Base-by-base conservation (phyloP, 2,888 invertebrate genomes). In the Periphyllus acericola region DNA sequence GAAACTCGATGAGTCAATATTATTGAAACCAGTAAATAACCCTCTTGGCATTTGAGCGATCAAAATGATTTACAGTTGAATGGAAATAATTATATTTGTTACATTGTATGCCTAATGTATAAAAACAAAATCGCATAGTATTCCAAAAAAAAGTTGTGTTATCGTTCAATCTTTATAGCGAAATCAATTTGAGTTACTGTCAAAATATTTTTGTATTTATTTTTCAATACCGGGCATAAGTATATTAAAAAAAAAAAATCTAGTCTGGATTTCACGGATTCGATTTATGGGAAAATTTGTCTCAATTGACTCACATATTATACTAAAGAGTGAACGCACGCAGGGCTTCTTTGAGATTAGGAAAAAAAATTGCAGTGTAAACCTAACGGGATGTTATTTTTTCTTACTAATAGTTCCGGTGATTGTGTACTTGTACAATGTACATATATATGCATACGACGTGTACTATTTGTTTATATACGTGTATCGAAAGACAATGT, bases 401-500 rank as follows among this genome's bases (percentile, higher is more conserved):
- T 52, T n/a, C 25, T 46, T 29, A 74, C 40, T 55, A 55, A 72
- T 72, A 79, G 79, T 80, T 79, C 79, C 86, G 86, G 86, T 55
- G 71, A 86, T 86, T 86, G 86, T 86, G 78, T 78, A 36, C 60
- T 19, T 25, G 36, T 79, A 3, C 21, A 21, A 17, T n/a, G n/a
- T n/a, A 17, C 29, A 55, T 19, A 40, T 40, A 36, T 52, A 72
- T 36, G 66, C 36, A 19, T 66, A 66, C 2, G 25, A 34, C 3
- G 52, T 83, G n/a, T 34, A 74, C 60, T 83, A 55, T 74, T 83
- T 83, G 83, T 83, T 84, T 84, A 32, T 66, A 19, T 76, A 85
- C 78, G 84, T 85, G 76, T 68, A 85, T 5, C 19, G 84, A 85
- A 85, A 85, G 84, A 85, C 84, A 85, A 85, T 85, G 84, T 52